Percentiles rank a stretch among this genome's conserved stretches.
These are phyloP conservation scores for Rhabditophanes sp. DNA, from an alignment of 2,888 invertebrate genomes.

Conservation along the genomic window DNA sequence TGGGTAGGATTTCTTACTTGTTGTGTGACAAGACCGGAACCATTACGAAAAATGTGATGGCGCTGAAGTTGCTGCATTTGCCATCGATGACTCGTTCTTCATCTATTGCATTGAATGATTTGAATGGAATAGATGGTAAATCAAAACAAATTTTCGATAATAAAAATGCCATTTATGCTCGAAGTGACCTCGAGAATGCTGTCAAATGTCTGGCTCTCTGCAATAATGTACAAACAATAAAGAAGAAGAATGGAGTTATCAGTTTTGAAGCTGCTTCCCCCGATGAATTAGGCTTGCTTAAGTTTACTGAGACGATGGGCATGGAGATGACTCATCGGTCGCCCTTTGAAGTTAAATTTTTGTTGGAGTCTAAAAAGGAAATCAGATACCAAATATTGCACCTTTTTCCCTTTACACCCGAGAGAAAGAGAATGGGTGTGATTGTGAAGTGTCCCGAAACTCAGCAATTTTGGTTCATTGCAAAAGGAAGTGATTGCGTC, in stretches of 20 bases:
- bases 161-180: constrained; percentile 38
- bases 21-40: constrained; percentile 93
- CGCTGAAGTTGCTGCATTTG: constrained; percentile 2
- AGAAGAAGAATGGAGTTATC: constrained; percentile 54
- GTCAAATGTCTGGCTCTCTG: constrained; percentile 83
- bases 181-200: no score
- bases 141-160: background rate
- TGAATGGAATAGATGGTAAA: constrained; percentile 1
- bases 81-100: constrained; percentile 4
- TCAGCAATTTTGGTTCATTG: constrained; percentile 77
- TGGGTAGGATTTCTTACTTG: constrained; percentile 81
- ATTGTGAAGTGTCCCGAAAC: constrained; percentile 57
- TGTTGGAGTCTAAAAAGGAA: constrained; percentile 44
- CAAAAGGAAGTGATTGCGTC: constrained; percentile 90
- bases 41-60: constrained; percentile 92
- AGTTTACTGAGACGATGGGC: constrained; percentile 58
- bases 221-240: constrained; percentile 91
- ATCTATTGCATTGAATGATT: background rate
- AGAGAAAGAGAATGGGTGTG: constrained; percentile 60
- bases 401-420: constrained; percentile 59
- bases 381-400: constrained; percentile 54
- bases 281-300: constrained; percentile 57
- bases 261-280: constrained; percentile 59
- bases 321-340: constrained; percentile 52
- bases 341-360: constrained; percentile 50